These are phyloP conservation scores for Tachysurus fulvidraco DNA, from an alignment of 2,113 vertebrate species.

Conservation along the genomic window DNA sequence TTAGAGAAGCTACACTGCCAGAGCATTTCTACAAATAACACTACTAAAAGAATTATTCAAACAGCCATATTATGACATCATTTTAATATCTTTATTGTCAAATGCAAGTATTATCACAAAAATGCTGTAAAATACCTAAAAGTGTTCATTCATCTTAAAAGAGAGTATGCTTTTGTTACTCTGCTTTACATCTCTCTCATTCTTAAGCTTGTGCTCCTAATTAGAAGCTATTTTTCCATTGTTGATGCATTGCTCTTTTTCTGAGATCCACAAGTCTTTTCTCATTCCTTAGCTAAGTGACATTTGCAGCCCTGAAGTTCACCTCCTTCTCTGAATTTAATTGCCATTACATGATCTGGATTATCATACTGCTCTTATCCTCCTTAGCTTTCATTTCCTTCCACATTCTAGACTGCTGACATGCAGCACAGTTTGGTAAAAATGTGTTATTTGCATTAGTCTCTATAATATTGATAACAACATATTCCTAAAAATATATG, in stretches of 20 bases:
- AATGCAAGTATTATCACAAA: neutral
- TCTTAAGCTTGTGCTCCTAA: neutral
- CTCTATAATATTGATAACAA: neutral
- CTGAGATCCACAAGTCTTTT: neutral
- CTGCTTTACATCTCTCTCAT: neutral
- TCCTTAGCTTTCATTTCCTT: too few relatives aligned
- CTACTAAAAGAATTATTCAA: neutral
- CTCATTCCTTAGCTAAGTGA: too few relatives aligned
- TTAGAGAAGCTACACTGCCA: neutral
- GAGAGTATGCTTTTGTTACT: neutral
- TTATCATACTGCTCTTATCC: too few relatives aligned
- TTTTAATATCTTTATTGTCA: neutral
- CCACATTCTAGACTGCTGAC: too few relatives aligned
- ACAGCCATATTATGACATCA: neutral
- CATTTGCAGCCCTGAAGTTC: too few relatives aligned
- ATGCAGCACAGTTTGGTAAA: too few relatives aligned
- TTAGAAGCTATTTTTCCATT: neutral
- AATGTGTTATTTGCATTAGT: neutral
- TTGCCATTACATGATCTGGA: too few relatives aligned
- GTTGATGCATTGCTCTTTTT: neutral
- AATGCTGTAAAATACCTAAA: neutral
- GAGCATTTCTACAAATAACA: neutral
- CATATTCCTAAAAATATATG: neutral
- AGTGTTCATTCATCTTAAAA: neutral
- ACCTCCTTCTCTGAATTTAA: too few relatives aligned